phyloP scores from a whole-genome alignment of 2,113 vertebrate species.

The Cavia aperea region DNA sequence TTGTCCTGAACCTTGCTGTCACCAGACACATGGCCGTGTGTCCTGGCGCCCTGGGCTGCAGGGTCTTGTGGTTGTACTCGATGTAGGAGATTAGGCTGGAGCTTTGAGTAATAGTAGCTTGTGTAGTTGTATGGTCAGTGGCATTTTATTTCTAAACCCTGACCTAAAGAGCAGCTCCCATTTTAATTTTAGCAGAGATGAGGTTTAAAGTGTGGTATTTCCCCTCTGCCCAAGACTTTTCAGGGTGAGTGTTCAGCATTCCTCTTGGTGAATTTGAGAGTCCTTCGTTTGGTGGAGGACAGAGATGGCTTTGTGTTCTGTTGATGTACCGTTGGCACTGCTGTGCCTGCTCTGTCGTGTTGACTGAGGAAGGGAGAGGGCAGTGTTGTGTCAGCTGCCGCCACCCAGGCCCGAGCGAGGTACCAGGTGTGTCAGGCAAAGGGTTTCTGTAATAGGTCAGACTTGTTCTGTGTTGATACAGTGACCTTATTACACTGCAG shows the following conservation, averaged over 20 bases:
- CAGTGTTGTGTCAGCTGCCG: background rate
- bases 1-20: background rate
- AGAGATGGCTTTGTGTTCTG: background rate
- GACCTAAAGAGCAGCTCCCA: background rate
- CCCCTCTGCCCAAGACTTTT: background rate
- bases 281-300: background rate
- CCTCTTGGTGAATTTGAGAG: background rate
- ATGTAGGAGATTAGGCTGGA: background rate
- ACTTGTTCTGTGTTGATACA: slow-evolving; percentile 48
- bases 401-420: background rate
- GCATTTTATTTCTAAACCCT: background rate
- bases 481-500: slow-evolving; percentile 62
- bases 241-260: background rate
- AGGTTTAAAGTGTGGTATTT: background rate
- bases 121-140: background rate
- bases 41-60: background rate
- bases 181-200: background rate
- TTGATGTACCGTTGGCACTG: background rate
- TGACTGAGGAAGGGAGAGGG: background rate
- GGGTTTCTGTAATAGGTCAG: slow-evolving; percentile 49
- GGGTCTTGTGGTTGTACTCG: too few relatives aligned
- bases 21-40: accelerated
- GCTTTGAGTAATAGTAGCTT: background rate
- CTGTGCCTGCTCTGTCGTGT: background rate
- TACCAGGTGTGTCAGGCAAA: background rate